phyloP scores from a whole-genome alignment of 1,140 invertebrate genomes.

The Drosophila santomea region DNA sequence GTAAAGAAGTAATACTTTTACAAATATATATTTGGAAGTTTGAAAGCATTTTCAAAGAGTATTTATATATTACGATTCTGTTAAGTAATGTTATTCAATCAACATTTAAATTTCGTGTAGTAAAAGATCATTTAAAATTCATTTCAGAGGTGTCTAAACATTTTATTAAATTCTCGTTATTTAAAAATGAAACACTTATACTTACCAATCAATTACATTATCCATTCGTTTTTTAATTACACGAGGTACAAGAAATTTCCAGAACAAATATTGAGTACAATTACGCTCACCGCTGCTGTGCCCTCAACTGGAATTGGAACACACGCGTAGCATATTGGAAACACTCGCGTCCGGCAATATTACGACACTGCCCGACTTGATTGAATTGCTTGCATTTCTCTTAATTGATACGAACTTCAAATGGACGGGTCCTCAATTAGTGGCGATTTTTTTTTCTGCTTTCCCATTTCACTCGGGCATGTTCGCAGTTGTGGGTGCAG shows the following conservation, averaged over 20 bases:
- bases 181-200: too few species aligned
- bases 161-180: too few species aligned
- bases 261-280: not conserved
- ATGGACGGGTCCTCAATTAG: constrained; percentile 71
- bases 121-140: too few species aligned
- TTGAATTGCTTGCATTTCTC: constrained; percentile 74
- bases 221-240: too few species aligned
- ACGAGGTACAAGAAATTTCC: not conserved
- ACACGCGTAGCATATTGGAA: constrained; percentile 38
- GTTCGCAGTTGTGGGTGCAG: constrained; percentile 51
- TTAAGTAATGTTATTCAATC: too few species aligned
- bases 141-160: too few species aligned
- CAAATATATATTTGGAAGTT: too few species aligned
- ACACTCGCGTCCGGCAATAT: constrained; percentile 55
- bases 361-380: constrained; percentile 39
- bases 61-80: too few species aligned
- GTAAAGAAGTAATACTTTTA: too few species aligned
- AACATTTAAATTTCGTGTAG: too few species aligned
- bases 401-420: constrained; percentile 82
- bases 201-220: too few species aligned
- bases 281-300: not conserved
- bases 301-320: constrained; percentile 69
- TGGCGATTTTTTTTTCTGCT: constrained; percentile 51
- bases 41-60: too few species aligned
- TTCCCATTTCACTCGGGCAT: constrained; percentile 60